Evolutionary conservation across 2,113 vertebrate species (phyloP).

Genomic region (Origma solitaria): DNA sequence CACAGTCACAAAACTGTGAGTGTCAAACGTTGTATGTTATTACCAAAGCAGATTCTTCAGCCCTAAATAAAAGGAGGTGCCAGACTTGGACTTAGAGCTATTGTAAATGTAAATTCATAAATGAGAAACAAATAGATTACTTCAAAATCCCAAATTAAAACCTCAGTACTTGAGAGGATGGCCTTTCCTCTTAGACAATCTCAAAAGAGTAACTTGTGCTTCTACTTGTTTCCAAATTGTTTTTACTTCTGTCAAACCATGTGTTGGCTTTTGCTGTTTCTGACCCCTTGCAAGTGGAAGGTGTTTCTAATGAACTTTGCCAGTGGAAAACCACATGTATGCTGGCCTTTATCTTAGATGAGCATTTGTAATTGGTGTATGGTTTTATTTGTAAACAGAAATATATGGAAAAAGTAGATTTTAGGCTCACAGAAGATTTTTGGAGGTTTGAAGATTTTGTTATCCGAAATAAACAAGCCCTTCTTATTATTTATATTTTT

Average conservation of each 20-base stretch:
- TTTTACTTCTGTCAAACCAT: not conserved
- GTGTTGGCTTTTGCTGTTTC: not conserved
- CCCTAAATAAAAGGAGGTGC: not conserved
- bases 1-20: not conserved
- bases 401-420: not conserved
- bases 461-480: accelerated
- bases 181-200: not conserved
- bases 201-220: not conserved
- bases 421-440: not conserved
- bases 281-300: not conserved
- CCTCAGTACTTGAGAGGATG: not conserved
- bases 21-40: not conserved
- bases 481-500: not conserved
- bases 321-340: not conserved
- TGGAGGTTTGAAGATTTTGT: not conserved
- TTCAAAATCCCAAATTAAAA: not conserved
- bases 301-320: not conserved
- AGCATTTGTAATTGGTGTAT: not conserved
- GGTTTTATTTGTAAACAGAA: not conserved
- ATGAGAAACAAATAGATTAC: not conserved
- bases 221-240: not conserved
- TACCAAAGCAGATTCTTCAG: not conserved
- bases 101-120: not conserved
- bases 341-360: not conserved
- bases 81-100: not conserved